Base-by-base conservation (phyloP, 2,888 invertebrate genomes). In the Dasysyrphus albostriatus region DNA sequence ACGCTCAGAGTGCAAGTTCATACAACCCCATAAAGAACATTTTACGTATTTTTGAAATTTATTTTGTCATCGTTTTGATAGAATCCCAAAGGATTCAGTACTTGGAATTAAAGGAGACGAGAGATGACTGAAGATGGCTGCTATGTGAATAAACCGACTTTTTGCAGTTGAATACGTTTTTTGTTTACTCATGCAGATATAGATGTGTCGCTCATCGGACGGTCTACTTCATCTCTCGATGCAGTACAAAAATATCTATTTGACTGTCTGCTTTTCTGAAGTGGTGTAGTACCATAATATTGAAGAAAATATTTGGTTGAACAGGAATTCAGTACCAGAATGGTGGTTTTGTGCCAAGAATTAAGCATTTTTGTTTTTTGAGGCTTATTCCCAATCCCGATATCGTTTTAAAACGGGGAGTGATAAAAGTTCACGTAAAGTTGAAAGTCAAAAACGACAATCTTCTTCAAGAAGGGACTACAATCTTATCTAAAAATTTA, bases 111-210 rank as follows among this genome's bases (percentile, higher is more conserved):
- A 19, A 19, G 49, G 67, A 67, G 19, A 42, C 61, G 61, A 61
- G 67, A 67, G 19, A 42, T 42, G 39, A 61, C 39, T 0, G 39
- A 56, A 37, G 56, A 56, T 56, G n/a, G 29, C 74, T 77, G 51
- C 70, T 49, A 69, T 82, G 69, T 82, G 74, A 78, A 74, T 78
- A 87, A 87, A 87, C 78, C 82, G 82, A 87, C 70, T 78, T 87
- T 87, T 87, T 78, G 85, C 82, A 87, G 85, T 82, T 78, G 85
- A 87, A 82, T 87, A 78, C 67, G 72, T 82, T 87, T 74, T 82
- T 75, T 56, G 70, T 82, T 42, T 63, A 58, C 65, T 78, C 74
- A 87, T 87, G 82, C 74, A 59, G 74, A 74, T 78, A 74, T 78
- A 74, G 74, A 82, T 49, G 74, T 78, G 82, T 78, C 58, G 58